phyloP scores from a whole-genome alignment of 1,140 invertebrate genomes.

The Trigoniulus corallinus region DNA sequence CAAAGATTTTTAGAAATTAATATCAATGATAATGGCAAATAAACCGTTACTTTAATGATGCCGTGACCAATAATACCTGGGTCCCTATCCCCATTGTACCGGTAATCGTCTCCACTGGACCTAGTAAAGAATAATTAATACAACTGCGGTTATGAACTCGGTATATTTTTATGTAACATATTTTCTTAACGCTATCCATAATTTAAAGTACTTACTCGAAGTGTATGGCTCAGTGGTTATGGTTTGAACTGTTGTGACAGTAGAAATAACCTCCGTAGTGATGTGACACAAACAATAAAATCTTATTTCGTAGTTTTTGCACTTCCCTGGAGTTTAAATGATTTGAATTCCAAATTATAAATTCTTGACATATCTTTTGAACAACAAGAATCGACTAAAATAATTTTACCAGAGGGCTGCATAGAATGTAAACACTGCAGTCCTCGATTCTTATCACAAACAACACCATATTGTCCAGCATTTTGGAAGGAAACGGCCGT shows the following conservation, averaged over 20 bases:
- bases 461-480: conserved; percentile 19
- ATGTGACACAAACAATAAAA: conserved; percentile 26
- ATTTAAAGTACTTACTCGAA: not conserved
- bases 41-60: no score
- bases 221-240: not conserved
- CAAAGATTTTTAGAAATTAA: no score
- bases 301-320: conserved; percentile 27
- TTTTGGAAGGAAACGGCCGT: conserved; percentile 13
- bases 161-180: no score
- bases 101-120: no score
- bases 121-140: no score
- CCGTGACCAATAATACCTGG: no score
- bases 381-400: conserved; percentile 7
- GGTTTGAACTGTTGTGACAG: not conserved
- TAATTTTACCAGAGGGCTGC: conserved; percentile 8
- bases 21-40: no score
- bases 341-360: not conserved
- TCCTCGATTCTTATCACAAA: conserved; percentile 24
- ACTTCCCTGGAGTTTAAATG: conserved; percentile 12
- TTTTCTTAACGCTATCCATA: no score
- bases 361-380: not conserved
- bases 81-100: no score
- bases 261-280: not conserved
- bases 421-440: conserved; percentile 24
- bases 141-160: no score